These are phyloP conservation scores for Agrotis exclamationis DNA, from an alignment of 2,888 invertebrate genomes.

Conservation along the genomic window DNA sequence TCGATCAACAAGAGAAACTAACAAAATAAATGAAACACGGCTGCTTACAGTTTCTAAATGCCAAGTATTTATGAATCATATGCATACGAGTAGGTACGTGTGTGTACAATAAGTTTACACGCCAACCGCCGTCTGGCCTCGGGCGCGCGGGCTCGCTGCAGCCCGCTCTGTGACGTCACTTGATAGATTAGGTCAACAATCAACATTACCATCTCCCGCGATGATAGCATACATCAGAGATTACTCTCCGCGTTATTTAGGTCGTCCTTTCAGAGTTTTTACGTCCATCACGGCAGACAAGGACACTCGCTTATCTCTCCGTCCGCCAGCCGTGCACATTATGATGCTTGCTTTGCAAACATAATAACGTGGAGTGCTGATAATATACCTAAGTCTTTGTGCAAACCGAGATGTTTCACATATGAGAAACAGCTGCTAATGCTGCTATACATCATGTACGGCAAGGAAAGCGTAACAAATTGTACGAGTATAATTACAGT, in stretches of 20 bases:
- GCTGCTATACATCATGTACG: constrained; percentile 45
- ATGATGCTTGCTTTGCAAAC: constrained; percentile 77
- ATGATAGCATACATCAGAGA: constrained; percentile 65
- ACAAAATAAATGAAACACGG: constrained; percentile 55
- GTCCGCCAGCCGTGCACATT: constrained; percentile 68
- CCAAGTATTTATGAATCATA: constrained; percentile 60
- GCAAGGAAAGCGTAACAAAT: constrained; percentile 39
- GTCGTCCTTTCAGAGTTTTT: constrained; percentile 73
- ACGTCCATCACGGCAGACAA: constrained; percentile 72
- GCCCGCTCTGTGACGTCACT: constrained; percentile 73
- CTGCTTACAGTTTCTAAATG: constrained; percentile 57
- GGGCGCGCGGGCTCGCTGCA: constrained; percentile 53
- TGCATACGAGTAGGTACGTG: constrained; percentile 54
- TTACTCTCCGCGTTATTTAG: constrained; percentile 70
- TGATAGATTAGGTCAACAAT: constrained; percentile 79
- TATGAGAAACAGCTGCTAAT: constrained; percentile 53
- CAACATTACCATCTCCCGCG: constrained; percentile 67
- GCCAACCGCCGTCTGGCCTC: constrained; percentile 73
- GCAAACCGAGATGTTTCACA: constrained; percentile 50
- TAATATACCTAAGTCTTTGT: constrained; percentile 60
- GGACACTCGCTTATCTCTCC: constrained; percentile 76
- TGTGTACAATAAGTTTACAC: constrained; percentile 60
- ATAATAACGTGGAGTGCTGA: constrained; percentile 69
- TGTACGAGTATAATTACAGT: constrained; percentile 35
- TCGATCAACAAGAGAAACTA: constrained; percentile 48